Evolutionary conservation across 2,888 invertebrate genomes (phyloP).

Genomic region (Ctena decussata): DNA sequence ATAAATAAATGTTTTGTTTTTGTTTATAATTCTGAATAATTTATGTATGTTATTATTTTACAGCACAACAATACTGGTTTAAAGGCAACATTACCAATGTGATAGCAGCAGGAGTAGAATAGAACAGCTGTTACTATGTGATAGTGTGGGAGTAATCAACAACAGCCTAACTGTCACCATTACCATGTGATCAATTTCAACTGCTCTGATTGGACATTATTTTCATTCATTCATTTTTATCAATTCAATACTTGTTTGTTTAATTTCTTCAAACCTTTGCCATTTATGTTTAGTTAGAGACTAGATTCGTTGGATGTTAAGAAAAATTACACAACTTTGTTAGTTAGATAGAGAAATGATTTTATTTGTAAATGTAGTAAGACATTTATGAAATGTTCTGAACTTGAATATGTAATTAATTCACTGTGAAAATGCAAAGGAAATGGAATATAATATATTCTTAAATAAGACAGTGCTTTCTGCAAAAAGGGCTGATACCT

Average conservation of each 20-base stretch:
- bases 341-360: too few species aligned
- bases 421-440: too few species aligned
- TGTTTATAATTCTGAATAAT: background rate
- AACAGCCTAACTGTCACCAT: constrained; percentile 1
- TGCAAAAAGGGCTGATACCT: too few species aligned
- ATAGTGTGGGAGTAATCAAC: background rate
- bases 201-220: background rate
- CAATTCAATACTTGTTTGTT: background rate
- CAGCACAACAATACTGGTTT: constrained; percentile 69
- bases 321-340: background rate
- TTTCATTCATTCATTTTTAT: background rate
- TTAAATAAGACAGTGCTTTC: too few species aligned
- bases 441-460: too few species aligned
- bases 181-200: constrained; percentile 7
- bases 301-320: background rate
- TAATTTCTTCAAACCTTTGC: background rate
- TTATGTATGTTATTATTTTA: too few species aligned
- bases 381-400: too few species aligned
- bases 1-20: background rate
- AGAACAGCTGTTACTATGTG: constrained; percentile 43
- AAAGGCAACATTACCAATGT: constrained; percentile 61
- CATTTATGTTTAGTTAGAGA: background rate
- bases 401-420: too few species aligned
- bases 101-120: constrained; percentile 54
- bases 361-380: too few species aligned